These are phyloP conservation scores for Octopus bimaculoides DNA, from an alignment of 1,140 invertebrate species.

Conservation along the genomic window DNA sequence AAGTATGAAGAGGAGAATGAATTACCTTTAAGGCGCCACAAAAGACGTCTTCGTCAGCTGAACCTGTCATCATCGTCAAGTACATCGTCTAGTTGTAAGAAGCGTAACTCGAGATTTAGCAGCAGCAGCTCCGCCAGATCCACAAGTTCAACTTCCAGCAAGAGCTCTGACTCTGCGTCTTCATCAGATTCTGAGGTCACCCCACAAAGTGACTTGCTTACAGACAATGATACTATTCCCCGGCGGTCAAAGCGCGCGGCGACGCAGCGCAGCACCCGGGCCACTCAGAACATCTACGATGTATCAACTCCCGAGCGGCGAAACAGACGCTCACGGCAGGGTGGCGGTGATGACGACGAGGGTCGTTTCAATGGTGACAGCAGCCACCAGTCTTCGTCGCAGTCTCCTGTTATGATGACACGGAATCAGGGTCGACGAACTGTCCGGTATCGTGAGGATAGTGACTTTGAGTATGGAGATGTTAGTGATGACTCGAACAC, in stretches of 20 bases:
- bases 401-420: constrained; percentile 31
- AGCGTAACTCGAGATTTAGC: constrained; percentile 9
- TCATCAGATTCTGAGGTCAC: neutral
- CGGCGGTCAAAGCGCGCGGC: constrained; percentile 7
- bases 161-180: neutral
- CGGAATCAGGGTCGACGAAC: constrained; percentile 52
- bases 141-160: neutral
- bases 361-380: neutral
- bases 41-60: constrained; percentile 11
- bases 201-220: neutral
- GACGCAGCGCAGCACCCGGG: constrained; percentile 5
- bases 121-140: constrained; percentile 6
- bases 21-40: constrained; percentile 26
- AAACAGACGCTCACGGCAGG: neutral
- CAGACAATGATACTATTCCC: constrained; percentile 18
- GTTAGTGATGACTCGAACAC: constrained; percentile 23
- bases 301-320: neutral
- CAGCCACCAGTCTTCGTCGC: neutral
- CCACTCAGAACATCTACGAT: constrained; percentile 4
- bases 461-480: constrained; percentile 37
- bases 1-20: constrained; percentile 33
- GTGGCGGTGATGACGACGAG: neutral
- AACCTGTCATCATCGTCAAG: neutral
- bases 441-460: constrained; percentile 51
- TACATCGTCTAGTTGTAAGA: neutral